A percentile compares a stretch with the other conserved stretches of the same genome.
phyloP scores from a whole-genome alignment of 2,888 invertebrate species.

The Oxyteleia sp. region DNA sequence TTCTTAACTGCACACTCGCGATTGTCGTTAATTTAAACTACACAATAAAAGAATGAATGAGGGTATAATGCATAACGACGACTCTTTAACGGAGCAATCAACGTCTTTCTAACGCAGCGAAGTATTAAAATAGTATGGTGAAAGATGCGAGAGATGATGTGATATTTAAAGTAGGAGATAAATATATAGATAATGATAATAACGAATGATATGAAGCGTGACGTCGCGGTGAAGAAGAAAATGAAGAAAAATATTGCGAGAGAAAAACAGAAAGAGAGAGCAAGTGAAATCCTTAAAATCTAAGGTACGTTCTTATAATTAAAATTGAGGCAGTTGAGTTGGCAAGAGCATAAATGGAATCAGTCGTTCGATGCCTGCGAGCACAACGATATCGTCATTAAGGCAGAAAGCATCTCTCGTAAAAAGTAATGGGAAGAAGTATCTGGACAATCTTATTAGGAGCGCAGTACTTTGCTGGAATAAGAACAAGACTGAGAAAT shows the following conservation, averaged over 20 bases:
- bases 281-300: constrained; percentile 62
- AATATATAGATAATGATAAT: constrained; percentile 48
- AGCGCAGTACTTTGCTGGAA: constrained; percentile 22
- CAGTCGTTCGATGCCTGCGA: constrained; percentile 81
- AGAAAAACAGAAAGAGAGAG: constrained; percentile 38
- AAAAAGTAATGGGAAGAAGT: constrained; percentile 45
- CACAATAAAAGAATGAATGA: constrained; percentile 33
- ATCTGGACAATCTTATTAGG: constrained; percentile 33
- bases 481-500: not conserved
- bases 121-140: constrained; percentile 29
- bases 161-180: constrained; percentile 40
- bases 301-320: constrained; percentile 81
- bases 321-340: constrained; percentile 87
- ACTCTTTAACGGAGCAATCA: constrained; percentile 28
- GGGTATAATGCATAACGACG: constrained; percentile 25
- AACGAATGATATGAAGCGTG: constrained; percentile 29
- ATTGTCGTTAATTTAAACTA: constrained; percentile 57
- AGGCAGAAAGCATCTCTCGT: constrained; percentile 46
- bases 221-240: constrained; percentile 17
- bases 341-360: constrained; percentile 84
- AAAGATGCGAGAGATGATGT: constrained; percentile 10
- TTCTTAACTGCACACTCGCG: too few species aligned
- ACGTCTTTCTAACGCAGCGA: constrained; percentile 9
- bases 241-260: not conserved
- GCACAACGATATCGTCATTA: constrained; percentile 44